Percentiles rank a stretch among this genome's conserved stretches.
Conservation (phyloP, 2,113 vertebrate species). For the Noctilio leporinus region DNA sequence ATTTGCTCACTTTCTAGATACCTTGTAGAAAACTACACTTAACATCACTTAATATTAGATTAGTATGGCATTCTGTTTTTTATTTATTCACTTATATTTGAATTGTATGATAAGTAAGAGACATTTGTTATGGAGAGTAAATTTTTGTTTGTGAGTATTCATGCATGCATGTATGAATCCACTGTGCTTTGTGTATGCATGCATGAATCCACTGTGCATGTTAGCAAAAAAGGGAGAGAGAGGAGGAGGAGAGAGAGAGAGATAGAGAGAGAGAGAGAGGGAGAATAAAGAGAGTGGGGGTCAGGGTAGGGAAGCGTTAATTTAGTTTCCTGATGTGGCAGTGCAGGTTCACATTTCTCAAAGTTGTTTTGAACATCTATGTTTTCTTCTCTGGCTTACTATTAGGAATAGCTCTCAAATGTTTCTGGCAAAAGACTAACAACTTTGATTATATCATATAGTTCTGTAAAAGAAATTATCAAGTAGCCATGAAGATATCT, state of each 20-base stretch:
- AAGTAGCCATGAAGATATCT: constrained; percentile 29
- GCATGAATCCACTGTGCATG: not conserved
- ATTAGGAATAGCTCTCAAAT: not conserved
- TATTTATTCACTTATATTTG: not conserved
- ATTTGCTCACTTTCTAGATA: not conserved
- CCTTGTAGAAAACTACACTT: not conserved
- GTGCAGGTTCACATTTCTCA: not conserved
- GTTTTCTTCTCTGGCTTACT: not conserved
- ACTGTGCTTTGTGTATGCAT: not conserved
- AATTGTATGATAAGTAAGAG: not conserved
- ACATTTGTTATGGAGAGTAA: not conserved
- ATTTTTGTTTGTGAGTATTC: not conserved
- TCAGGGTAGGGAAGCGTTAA: too few species aligned
- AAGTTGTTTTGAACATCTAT: not conserved
- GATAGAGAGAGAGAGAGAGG: not conserved
- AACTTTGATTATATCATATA: not conserved
- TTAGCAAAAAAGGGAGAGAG: not conserved
- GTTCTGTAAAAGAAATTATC: constrained; percentile 22
- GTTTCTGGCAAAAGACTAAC: not conserved
- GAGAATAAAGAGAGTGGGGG: not conserved
- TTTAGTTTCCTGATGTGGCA: not conserved
- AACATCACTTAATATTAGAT: not conserved
- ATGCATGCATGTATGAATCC: too few species aligned
- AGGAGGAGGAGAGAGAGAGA: not conserved
- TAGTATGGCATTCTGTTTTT: not conserved